Conservation (phyloP, 2,797 vertebrate genomes). For the Crenichthys baileyi region DNA sequence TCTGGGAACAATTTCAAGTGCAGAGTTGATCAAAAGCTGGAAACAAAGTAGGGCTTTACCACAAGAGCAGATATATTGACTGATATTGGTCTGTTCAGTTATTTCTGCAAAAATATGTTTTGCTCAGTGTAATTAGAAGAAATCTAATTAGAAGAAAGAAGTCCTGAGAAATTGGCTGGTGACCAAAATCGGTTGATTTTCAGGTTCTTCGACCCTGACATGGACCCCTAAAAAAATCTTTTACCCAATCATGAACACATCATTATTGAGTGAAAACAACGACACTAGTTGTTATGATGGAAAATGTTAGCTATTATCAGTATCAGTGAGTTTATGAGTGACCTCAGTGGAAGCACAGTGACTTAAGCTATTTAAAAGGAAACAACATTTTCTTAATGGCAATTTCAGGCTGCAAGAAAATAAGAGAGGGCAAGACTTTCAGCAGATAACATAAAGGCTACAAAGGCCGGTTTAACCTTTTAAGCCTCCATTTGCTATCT, state of each 20-base stretch:
- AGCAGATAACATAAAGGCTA: background rate
- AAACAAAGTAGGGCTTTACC: slow-evolving; percentile 15
- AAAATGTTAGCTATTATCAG: background rate
- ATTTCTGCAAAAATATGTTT: slow-evolving; percentile 25
- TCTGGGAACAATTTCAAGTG: slow-evolving; percentile 13
- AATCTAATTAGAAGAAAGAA: too few species aligned
- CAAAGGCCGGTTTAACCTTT: background rate
- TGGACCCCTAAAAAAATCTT: background rate
- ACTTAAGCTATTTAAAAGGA: background rate
- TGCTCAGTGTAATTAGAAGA: background rate
- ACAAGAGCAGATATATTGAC: slow-evolving; percentile 4
- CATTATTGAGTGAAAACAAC: background rate
- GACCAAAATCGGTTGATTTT: background rate
- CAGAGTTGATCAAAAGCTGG: slow-evolving; percentile 23
- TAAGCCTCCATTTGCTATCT: background rate
- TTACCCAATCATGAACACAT: background rate
- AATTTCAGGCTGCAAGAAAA: background rate
- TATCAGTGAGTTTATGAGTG: background rate
- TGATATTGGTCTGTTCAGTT: slow-evolving; percentile 11
- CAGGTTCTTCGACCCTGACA: background rate
- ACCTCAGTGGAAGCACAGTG: background rate
- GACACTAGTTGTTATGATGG: background rate
- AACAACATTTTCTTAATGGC: background rate
- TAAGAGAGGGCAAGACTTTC: background rate
- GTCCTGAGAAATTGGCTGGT: background rate